Percentiles rank a stretch among this genome's conserved stretches.
Evolutionary conservation across 1,140 invertebrate species (phyloP).

Genomic region (Vanessa tameamea): DNA sequence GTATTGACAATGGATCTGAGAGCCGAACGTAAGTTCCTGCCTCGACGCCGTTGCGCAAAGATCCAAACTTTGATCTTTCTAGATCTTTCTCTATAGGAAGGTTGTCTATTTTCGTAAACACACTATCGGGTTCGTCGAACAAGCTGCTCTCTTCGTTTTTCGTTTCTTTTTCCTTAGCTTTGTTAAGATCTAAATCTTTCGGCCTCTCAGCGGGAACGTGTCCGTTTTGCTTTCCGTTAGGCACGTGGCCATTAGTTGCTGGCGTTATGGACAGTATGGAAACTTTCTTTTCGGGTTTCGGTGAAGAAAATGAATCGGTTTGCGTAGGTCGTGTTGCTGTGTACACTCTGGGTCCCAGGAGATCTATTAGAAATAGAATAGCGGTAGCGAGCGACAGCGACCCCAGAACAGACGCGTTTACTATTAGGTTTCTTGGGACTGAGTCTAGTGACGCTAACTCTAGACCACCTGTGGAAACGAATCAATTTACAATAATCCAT

Average conservation of each 20-base stretch:
- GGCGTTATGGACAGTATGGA: constrained; percentile 49
- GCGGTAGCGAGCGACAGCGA: constrained; percentile 85
- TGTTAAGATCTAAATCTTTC: constrained; percentile 65
- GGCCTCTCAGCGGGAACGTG: constrained; percentile 56
- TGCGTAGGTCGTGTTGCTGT: constrained; percentile 65
- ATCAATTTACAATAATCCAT: not conserved
- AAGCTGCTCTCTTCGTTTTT: constrained; percentile 54
- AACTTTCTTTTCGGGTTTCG: constrained; percentile 63
- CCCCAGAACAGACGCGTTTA: constrained; percentile 86
- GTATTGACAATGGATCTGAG: constrained; percentile 61
- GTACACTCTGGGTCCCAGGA: constrained; percentile 80
- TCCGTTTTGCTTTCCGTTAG: constrained; percentile 55
- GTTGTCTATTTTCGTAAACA: constrained; percentile 57
- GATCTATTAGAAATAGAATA: constrained; percentile 85
- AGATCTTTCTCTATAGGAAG: constrained; percentile 61
- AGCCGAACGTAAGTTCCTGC: constrained; percentile 67
- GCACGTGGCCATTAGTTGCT: constrained; percentile 41
- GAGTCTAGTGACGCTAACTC: constrained; percentile 86
- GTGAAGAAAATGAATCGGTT: constrained; percentile 65
- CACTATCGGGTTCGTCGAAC: constrained; percentile 58
- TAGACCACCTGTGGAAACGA: constrained; percentile 79
- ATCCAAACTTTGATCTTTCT: constrained; percentile 73
- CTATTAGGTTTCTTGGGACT: constrained; percentile 84
- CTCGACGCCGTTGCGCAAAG: constrained; percentile 68
- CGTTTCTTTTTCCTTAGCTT: constrained; percentile 45